These are phyloP conservation scores for Tenthredo notha DNA, from an alignment of 2,888 invertebrate species.

Conservation along the genomic window DNA sequence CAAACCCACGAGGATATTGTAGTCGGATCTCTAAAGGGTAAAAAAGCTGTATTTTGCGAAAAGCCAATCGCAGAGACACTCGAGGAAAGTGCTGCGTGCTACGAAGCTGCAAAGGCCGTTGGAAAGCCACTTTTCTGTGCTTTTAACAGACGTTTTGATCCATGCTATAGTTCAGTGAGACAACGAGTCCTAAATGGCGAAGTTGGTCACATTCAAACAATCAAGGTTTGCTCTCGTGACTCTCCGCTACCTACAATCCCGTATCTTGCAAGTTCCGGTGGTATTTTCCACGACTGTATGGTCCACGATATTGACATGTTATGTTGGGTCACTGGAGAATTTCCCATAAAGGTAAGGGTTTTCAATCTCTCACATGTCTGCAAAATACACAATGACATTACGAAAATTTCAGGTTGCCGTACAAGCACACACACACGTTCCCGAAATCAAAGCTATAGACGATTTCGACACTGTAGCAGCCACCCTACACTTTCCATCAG, in stretches of 20 bases:
- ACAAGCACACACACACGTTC: slow-evolving; percentile 79
- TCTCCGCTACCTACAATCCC: slow-evolving; percentile 84
- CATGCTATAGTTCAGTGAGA: slow-evolving; percentile 80
- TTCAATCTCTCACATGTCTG: too few relatives aligned
- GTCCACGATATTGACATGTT: slow-evolving; percentile 86
- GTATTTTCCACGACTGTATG: slow-evolving; percentile 85
- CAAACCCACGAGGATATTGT: slow-evolving; percentile 82
- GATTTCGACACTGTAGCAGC: slow-evolving; percentile 85
- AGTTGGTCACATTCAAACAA: slow-evolving; percentile 83
- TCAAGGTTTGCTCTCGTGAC: slow-evolving; percentile 84
- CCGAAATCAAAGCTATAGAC: slow-evolving; percentile 81
- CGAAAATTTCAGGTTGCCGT: slow-evolving; percentile 65
- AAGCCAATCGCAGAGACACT: slow-evolving; percentile 84
- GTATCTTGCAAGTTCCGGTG: slow-evolving; percentile 83
- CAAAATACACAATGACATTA: background rate
- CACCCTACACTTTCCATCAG: slow-evolving; percentile 83
- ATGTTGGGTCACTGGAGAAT: slow-evolving; percentile 84
- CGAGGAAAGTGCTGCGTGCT: slow-evolving; percentile 81
- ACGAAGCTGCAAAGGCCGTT: slow-evolving; percentile 81
- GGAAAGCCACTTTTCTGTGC: slow-evolving; percentile 82
- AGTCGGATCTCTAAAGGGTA: slow-evolving; percentile 79
- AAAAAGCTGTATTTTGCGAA: slow-evolving; percentile 86
- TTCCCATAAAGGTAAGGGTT: slow-evolving; percentile 80
- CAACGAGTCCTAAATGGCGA: slow-evolving; percentile 80
- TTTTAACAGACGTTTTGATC: slow-evolving; percentile 86